phyloP scores from a whole-genome alignment of 2,888 invertebrate species.

The Drosophila peninsularis region DNA sequence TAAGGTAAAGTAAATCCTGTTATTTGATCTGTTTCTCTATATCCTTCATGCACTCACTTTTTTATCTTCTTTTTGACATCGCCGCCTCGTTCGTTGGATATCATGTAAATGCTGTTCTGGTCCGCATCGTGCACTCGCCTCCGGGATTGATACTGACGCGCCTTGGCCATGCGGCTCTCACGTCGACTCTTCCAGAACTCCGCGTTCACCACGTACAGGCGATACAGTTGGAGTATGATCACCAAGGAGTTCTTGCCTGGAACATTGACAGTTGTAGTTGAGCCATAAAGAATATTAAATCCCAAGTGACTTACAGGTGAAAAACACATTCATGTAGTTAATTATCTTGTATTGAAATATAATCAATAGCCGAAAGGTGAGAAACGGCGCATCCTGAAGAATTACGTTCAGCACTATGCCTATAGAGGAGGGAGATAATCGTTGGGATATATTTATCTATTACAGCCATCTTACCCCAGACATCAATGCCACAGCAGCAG shows the following conservation, averaged over 20 bases:
- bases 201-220: conserved; percentile 92
- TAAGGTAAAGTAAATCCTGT: background rate
- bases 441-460: background rate
- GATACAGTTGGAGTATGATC: conserved; percentile 93
- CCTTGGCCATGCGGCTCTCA: conserved; percentile 76
- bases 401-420: conserved; percentile 94
- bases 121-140: conserved; percentile 82
- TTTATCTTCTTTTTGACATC: conserved; percentile 81
- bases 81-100: conserved; percentile 84
- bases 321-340: conserved; percentile 98
- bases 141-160: conserved; percentile 75
- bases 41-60: conserved; percentile 59
- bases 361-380: conserved; percentile 93
- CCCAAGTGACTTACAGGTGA: conserved; percentile 91
- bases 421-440: background rate
- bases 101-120: conserved; percentile 86
- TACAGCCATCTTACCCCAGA: conserved; percentile 86
- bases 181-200: conserved; percentile 86
- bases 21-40: background rate
- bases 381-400: conserved; percentile 94
- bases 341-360: conserved; percentile 95
- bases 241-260: conserved; percentile 91
- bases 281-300: fast-evolving
- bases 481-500: conserved; percentile 94
- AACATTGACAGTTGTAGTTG: background rate